Evolutionary conservation across 2,888 invertebrate genomes (phyloP).

Genomic region (Leucophenga maculata): DNA sequence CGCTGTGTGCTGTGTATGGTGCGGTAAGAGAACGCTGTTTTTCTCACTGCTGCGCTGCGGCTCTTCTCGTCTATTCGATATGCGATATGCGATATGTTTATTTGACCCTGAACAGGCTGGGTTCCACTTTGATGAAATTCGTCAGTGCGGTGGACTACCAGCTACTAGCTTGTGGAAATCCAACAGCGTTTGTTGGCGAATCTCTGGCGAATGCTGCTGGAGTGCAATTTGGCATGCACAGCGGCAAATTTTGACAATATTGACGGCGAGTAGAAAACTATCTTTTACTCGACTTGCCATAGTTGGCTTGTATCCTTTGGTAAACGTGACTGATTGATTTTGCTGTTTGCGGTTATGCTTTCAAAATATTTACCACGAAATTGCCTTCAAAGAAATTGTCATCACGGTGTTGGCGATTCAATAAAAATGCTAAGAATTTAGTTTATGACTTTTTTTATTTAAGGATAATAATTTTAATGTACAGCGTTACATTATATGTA

Average conservation of each 20-base stretch:
- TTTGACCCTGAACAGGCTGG: conserved; percentile 52
- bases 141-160: conserved; percentile 67
- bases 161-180: conserved; percentile 54
- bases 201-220: conserved; percentile 37
- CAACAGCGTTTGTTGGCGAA: conserved; percentile 64
- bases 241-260: conserved; percentile 37
- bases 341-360: conserved; percentile 44
- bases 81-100: conserved; percentile 53
- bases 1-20: conserved; percentile 66
- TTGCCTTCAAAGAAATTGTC: conserved; percentile 38
- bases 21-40: conserved; percentile 62
- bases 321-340: conserved; percentile 60
- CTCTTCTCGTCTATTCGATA: background rate
- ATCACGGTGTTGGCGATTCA: background rate
- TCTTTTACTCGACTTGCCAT: background rate
- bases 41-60: conserved; percentile 24
- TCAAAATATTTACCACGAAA: conserved; percentile 46
- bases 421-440: no score
- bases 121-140: conserved; percentile 69
- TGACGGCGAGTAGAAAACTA: background rate
- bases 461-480: no score
- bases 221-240: conserved; percentile 30
- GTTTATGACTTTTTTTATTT: no score
- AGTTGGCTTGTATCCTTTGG: conserved; percentile 25
- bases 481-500: no score